These are phyloP conservation scores for Hypomesus transpacificus DNA, from an alignment of 2,113 vertebrate species.

Conservation along the genomic window DNA sequence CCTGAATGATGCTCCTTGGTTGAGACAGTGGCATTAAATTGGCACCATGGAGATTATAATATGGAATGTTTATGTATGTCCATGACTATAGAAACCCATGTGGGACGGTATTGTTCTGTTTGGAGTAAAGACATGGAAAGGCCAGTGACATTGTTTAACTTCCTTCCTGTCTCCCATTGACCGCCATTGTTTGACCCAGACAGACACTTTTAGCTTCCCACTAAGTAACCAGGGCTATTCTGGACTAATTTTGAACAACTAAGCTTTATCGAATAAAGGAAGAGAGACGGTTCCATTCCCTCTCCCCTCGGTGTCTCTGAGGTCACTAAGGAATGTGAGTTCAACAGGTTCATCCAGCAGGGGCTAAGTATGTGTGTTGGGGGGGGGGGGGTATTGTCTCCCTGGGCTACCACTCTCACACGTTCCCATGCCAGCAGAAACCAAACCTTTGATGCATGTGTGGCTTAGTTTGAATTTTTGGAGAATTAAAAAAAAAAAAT, in stretches of 20 bases:
- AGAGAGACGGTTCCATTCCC: background rate
- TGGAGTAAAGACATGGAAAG: background rate
- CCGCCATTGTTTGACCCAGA: background rate
- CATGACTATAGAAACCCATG: background rate
- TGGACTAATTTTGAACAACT: slow-evolving; percentile 2
- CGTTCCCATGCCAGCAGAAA: no score
- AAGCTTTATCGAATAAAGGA: slow-evolving; percentile 1
- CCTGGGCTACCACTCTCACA: no score
- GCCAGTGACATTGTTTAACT: background rate
- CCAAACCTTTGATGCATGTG: no score
- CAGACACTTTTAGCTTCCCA: background rate
- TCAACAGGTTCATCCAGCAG: background rate
- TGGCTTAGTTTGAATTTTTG: no score
- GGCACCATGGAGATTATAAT: no score
- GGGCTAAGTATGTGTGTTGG: no score
- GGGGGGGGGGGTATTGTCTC: no score
- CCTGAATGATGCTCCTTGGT: no score
- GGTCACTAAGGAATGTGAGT: slow-evolving; percentile 2
- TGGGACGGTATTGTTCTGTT: background rate
- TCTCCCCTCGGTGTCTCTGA: background rate
- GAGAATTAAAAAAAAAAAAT: no score
- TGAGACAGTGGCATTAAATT: no score
- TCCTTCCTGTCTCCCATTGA: background rate
- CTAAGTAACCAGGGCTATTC: background rate
- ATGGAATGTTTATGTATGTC: background rate